phyloP scores from a whole-genome alignment of 2,888 invertebrate genomes.

The Parnassius smintheus region DNA sequence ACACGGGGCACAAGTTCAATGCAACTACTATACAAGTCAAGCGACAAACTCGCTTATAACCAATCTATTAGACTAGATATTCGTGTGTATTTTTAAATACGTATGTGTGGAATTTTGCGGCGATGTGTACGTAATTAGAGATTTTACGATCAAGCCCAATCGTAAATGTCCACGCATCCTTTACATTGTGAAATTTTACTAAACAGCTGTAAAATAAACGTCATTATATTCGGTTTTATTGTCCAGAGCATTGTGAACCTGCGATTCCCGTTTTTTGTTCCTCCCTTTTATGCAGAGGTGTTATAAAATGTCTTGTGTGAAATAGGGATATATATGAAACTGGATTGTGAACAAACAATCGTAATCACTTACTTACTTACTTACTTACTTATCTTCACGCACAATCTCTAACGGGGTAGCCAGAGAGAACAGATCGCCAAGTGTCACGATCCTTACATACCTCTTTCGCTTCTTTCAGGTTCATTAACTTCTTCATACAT shows the following conservation, averaged over 20 bases:
- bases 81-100: neutral
- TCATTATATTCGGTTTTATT: slow-evolving; percentile 42
- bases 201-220: slow-evolving; percentile 46
- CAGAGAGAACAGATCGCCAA: no score
- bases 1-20: neutral
- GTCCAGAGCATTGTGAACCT: slow-evolving; percentile 35
- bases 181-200: slow-evolving; percentile 47
- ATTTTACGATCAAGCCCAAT: slow-evolving; percentile 32
- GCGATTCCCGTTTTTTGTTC: slow-evolving; percentile 7
- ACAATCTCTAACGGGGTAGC: no score
- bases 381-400: no score
- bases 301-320: slow-evolving; percentile 1
- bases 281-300: neutral
- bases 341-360: neutral
- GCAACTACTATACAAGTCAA: neutral
- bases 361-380: no score
- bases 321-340: neutral
- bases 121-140: slow-evolving; percentile 33
- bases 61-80: no score
- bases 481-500: no score
- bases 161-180: slow-evolving; percentile 33
- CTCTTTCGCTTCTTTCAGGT: no score
- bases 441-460: no score
- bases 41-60: no score
- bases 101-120: neutral